These are phyloP conservation scores for Actinia equina DNA, from an alignment of 64 coral and sea anemone genomes.

Conservation along the genomic window DNA sequence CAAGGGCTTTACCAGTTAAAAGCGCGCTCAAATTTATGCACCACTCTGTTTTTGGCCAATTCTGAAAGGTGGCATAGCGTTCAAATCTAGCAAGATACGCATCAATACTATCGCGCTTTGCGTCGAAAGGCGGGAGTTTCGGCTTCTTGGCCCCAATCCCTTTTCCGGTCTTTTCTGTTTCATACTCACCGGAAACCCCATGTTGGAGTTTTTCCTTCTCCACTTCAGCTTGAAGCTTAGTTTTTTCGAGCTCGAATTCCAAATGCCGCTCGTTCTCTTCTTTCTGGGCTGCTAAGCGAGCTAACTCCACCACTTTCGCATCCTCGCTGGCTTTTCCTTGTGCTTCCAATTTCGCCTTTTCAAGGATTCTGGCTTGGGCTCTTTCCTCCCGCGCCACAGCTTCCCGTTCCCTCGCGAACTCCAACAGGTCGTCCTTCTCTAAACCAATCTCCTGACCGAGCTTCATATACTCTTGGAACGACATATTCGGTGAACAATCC, in stretches of 20 bases:
- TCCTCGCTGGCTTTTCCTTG: slow-evolving; percentile 11
- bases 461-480: neutral
- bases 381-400: slow-evolving; percentile 3
- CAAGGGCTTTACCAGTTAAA: slow-evolving; percentile 44
- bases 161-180: neutral
- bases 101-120: neutral
- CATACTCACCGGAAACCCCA: neutral
- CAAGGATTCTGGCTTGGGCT: neutral
- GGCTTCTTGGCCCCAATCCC: slow-evolving; percentile 5
- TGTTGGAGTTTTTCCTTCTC: neutral
- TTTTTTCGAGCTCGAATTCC: neutral
- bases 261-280: neutral
- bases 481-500: neutral
- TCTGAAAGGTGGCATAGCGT: neutral
- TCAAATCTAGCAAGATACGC: slow-evolving; percentile 1
- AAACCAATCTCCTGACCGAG: neutral
- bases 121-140: slow-evolving; percentile 3
- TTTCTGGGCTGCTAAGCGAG: neutral
- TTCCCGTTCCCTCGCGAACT: slow-evolving; percentile 20
- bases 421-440: neutral
- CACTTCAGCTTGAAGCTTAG: neutral
- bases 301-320: neutral
- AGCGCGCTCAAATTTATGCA: slow-evolving; percentile 39
- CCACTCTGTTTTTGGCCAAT: slow-evolving; percentile 2
- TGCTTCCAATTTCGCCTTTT: neutral